These are phyloP conservation scores for Ceratothoa steindachneri DNA, from an alignment of 2,888 invertebrate genomes.

Conservation along the genomic window DNA sequence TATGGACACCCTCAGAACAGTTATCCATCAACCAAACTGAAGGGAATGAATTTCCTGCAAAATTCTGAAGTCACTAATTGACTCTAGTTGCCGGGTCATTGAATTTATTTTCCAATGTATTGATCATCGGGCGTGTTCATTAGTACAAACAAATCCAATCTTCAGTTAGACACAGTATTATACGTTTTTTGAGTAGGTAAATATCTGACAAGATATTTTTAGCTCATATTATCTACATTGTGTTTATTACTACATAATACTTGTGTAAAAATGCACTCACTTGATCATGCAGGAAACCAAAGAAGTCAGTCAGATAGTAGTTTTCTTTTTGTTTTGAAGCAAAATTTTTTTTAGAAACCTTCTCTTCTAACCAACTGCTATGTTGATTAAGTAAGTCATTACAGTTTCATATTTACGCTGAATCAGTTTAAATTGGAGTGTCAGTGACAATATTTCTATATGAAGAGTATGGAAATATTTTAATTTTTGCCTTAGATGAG, in stretches of 20 bases:
- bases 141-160: neutral
- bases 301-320: neutral
- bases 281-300: neutral
- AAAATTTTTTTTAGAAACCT: too few relatives aligned
- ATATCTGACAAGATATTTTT: neutral
- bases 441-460: too few relatives aligned
- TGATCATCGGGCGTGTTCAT: neutral
- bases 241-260: neutral
- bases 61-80: too few relatives aligned
- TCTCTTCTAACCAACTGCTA: too few relatives aligned
- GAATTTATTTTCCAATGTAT: neutral
- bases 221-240: neutral
- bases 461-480: too few relatives aligned
- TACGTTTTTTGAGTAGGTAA: neutral
- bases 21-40: neutral
- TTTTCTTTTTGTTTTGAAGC: too few relatives aligned
- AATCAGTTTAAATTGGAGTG: too few relatives aligned
- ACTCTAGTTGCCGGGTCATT: too few relatives aligned
- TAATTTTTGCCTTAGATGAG: too few relatives aligned
- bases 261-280: neutral
- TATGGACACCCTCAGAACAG: constrained; percentile 23
- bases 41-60: too few relatives aligned
- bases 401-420: too few relatives aligned
- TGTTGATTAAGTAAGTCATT: too few relatives aligned
- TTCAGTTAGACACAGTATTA: neutral